These are phyloP conservation scores for Cephus pygmeus DNA, from an alignment of 2,888 invertebrate genomes.

Conservation along the genomic window DNA sequence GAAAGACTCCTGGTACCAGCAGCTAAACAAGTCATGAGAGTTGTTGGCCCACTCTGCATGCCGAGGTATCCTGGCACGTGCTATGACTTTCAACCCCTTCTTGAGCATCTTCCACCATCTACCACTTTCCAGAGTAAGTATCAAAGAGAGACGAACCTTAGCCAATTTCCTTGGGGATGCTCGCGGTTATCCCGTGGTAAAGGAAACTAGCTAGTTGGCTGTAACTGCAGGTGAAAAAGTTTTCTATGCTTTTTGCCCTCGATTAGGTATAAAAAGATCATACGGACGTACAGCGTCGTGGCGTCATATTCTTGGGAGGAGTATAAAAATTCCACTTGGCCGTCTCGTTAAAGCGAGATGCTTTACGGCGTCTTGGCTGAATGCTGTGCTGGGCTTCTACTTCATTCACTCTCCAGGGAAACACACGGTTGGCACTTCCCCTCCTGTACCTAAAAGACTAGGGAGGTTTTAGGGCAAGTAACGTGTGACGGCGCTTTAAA, in stretches of 20 bases:
- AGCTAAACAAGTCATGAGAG: constrained; percentile 27
- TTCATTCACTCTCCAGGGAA: background rate
- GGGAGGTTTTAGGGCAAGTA: background rate
- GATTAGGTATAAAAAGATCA: background rate
- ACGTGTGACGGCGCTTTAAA: background rate
- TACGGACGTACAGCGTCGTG: background rate
- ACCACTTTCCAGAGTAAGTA: background rate
- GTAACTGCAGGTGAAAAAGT: background rate
- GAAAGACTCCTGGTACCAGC: background rate
- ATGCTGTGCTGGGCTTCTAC: background rate
- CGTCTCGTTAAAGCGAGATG: background rate
- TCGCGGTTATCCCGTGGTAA: background rate
- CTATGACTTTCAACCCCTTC: constrained; percentile 9
- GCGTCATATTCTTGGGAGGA: background rate
- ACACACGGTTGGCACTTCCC: background rate
- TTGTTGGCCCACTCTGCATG: constrained; percentile 12
- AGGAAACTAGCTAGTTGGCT: background rate
- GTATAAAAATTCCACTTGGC: background rate
- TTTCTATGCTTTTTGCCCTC: background rate
- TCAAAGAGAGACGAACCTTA: background rate
- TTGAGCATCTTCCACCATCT: background rate
- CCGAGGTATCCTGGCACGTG: constrained; percentile 1
- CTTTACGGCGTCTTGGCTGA: background rate
- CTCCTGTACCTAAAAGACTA: background rate
- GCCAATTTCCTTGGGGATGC: background rate